A percentile compares a stretch with the other conserved stretches of the same genome.
Evolutionary conservation across 2,113 vertebrate species (phyloP).

Genomic region (Pontoporia blainvillei): DNA sequence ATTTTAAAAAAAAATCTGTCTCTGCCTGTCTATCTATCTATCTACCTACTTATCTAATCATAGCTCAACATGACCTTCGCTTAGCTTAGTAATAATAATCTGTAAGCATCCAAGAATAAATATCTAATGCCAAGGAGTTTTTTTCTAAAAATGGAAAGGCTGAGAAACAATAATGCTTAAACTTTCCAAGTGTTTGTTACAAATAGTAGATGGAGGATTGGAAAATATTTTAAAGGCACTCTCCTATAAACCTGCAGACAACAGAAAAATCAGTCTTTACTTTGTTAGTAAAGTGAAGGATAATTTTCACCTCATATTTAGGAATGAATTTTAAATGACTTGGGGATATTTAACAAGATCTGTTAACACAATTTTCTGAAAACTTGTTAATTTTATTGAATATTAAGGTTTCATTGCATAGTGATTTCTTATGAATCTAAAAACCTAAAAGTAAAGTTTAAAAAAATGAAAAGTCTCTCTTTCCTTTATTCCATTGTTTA

Average conservation of each 20-base stretch:
- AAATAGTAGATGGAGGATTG: not conserved
- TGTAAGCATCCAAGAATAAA: not conserved
- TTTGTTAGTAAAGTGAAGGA: not conserved
- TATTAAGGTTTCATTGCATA: not conserved
- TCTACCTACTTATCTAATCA: rapidly evolving
- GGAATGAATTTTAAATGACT: constrained; percentile 10
- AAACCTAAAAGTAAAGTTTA: constrained; percentile 17
- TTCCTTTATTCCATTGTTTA: not conserved
- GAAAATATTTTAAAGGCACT: not conserved
- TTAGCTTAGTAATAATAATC: not conserved
- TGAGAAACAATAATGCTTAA: not conserved
- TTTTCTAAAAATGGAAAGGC: not conserved
- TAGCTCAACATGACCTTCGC: not conserved
- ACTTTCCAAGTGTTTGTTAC: not conserved
- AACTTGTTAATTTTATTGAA: constrained; percentile 38
- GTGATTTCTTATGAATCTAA: constrained; percentile 11
- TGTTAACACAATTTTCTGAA: constrained; percentile 11
- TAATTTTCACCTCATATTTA: constrained; percentile 41
- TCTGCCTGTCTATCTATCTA: not conserved
- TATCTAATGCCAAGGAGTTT: not conserved
- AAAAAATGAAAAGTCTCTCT: not conserved
- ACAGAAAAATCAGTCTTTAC: not conserved
- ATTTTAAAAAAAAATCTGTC: not conserved
- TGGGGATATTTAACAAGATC: not conserved
- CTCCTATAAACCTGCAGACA: not conserved